Conservation (phyloP, 2,113 vertebrate genomes). For the Dicaeum eximium region DNA sequence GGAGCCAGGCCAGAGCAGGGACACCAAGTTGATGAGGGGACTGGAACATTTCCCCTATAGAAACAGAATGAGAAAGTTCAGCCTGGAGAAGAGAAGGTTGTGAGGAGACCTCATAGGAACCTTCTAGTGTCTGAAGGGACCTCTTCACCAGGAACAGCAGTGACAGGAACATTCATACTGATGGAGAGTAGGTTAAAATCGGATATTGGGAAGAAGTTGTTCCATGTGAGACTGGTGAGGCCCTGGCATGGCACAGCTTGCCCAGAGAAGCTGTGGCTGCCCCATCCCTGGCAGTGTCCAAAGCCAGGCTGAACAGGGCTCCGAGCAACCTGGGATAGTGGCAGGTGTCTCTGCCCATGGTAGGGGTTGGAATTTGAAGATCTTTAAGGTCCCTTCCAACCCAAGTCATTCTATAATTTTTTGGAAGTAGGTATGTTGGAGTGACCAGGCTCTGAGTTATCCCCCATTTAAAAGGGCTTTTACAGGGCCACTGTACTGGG, state of each 20-base stretch:
- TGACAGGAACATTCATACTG: not conserved
- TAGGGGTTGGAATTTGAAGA: not conserved
- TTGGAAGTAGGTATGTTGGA: not conserved
- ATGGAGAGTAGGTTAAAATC: rapidly evolving
- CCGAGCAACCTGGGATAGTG: not conserved
- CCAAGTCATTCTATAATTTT: not conserved
- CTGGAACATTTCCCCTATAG: not conserved
- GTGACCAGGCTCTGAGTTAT: not conserved
- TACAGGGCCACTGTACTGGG: not conserved
- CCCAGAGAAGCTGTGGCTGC: not conserved
- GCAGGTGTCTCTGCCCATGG: not conserved
- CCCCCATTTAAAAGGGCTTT: not conserved
- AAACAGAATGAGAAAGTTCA: not conserved
- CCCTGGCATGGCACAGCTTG: not conserved
- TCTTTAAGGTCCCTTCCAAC: not conserved
- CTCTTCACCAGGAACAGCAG: not conserved
- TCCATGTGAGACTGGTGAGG: not conserved
- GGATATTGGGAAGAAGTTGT: not conserved
- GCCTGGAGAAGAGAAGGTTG: not conserved
- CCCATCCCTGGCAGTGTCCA: rapidly evolving
- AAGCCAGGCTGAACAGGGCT: not conserved
- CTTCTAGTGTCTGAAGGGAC: not conserved
- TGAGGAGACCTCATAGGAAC: not conserved
- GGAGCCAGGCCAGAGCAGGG: not conserved
- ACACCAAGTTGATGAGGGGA: not conserved